Base-by-base conservation (phyloP, 2,888 invertebrate genomes). In the Caenorhabditis wallacei region DNA sequence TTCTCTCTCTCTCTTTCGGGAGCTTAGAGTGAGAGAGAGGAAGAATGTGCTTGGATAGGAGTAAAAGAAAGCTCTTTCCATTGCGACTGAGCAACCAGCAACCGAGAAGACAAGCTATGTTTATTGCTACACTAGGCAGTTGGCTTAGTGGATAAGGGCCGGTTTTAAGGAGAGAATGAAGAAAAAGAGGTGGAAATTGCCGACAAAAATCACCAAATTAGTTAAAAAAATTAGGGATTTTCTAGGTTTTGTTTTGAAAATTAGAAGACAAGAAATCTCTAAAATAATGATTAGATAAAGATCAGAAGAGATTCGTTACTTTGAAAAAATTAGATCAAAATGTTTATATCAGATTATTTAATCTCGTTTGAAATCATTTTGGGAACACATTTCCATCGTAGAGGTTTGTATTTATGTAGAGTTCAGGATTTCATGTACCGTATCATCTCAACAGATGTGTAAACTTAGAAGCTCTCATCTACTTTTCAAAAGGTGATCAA, bases 101-200 rank as follows among this genome's bases (percentile, higher is more conserved):
- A 51, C 13, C 10, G 26, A 51, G 26, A 40, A 30, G 66, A 66
- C 66, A 66, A 66, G 66, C 66, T 66, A 53, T 74, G 72, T 74
- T 74, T 74, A 74, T 74, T 74, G 72, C 63, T 54, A 74, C 72
- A 63, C 72, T 61, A 51, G 53, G 61, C 54, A 63, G 61, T 63
- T 61, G 63, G 72, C 72, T 71, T 63, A 35, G 59, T 61, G 48
- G 71, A 53, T 56, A 51, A 51, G 35, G 40, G 61, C 53, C 71
- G 61, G 71, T 61, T 71, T 70, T 70, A 43, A 46, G n/a, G n/a
- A n/a, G n/a, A n/a, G n/a, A n/a, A n/a, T n/a, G n/a, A 13, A 30
- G 18, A 22, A n/a, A 66, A 53, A 51, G 18, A 56, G 35, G 16
- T 20, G 51, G 48, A 51, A 64, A n/a, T 18, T 13, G 13, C 18